phyloP scores from a whole-genome alignment of 2,797 vertebrate genomes.

The Rhinophrynus dorsalis region DNA sequence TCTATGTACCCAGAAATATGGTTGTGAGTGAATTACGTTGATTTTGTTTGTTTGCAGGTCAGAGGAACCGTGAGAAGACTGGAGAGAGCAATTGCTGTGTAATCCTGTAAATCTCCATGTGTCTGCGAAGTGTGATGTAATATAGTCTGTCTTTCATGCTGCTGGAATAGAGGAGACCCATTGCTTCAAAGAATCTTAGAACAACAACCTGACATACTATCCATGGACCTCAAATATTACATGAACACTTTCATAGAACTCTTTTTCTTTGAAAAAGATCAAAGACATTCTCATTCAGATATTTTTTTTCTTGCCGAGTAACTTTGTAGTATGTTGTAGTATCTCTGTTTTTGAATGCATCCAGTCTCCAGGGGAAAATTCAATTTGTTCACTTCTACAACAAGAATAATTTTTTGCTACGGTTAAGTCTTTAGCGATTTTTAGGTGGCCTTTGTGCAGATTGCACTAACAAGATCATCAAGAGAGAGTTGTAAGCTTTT shows the following conservation, averaged over 20 bases:
- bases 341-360: conserved; percentile 60
- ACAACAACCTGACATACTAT: conserved; percentile 67
- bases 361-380: conserved; percentile 57
- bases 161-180: conserved; percentile 72
- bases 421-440: conserved; percentile 56
- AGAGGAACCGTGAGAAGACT: conserved; percentile 97
- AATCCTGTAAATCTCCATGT: conserved; percentile 84
- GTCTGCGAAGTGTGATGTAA: conserved; percentile 65
- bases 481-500: conserved; percentile 56
- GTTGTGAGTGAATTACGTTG: neutral
- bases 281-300: conserved; percentile 61
- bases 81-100: conserved; percentile 98
- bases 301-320: conserved; percentile 58
- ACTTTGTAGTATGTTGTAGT: conserved; percentile 62
- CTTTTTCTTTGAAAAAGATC: conserved; percentile 54
- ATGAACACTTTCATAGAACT: conserved; percentile 60
- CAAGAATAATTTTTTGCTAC: conserved; percentile 61
- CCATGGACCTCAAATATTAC: conserved; percentile 66
- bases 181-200: conserved; percentile 69
- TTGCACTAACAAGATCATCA: conserved; percentile 73
- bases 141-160: conserved; percentile 78
- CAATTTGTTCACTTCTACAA: conserved; percentile 59
- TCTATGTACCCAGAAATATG: neutral
- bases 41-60: conserved; percentile 70
- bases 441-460: conserved; percentile 67